Evolutionary conservation across 2,113 vertebrate genomes (phyloP).

Genomic region (Rallus limicola): DNA sequence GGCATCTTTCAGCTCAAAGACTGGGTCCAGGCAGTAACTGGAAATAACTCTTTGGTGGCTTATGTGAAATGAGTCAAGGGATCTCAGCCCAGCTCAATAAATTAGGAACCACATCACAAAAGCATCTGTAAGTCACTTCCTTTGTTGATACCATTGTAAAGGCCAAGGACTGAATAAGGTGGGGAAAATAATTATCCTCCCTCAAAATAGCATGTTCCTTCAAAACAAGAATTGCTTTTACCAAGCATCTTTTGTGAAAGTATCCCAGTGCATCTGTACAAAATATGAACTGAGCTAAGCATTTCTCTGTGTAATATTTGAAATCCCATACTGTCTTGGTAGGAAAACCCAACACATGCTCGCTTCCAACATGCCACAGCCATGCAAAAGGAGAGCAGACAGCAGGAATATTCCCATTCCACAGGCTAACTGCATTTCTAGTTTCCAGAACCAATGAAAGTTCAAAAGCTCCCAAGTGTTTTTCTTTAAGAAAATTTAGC

Average conservation of each 20-base stretch:
- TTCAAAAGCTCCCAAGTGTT: background rate
- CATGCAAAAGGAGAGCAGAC: background rate
- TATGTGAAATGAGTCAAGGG: background rate
- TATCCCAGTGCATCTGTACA: background rate
- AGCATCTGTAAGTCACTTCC: slow-evolving; percentile 44
- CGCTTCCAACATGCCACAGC: background rate
- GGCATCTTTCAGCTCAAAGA: background rate
- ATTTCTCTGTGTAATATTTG: background rate
- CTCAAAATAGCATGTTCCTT: background rate
- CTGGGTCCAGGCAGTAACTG: background rate
- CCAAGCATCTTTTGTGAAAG: background rate
- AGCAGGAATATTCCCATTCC: background rate
- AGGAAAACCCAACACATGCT: background rate
- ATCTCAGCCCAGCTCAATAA: background rate
- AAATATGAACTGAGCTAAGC: background rate
- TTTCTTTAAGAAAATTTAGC: background rate
- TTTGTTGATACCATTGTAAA: slow-evolving; percentile 38
- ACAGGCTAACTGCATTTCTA: background rate
- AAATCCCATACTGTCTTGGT: background rate
- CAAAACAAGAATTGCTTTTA: background rate
- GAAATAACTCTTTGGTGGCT: background rate
- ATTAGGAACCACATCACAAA: slow-evolving; percentile 20
- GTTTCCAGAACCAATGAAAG: background rate
- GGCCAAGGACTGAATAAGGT: slow-evolving; percentile 14
- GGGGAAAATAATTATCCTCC: background rate